These are phyloP conservation scores for Sinosuthora webbiana DNA, from an alignment of 2,113 vertebrate genomes.

Conservation along the genomic window DNA sequence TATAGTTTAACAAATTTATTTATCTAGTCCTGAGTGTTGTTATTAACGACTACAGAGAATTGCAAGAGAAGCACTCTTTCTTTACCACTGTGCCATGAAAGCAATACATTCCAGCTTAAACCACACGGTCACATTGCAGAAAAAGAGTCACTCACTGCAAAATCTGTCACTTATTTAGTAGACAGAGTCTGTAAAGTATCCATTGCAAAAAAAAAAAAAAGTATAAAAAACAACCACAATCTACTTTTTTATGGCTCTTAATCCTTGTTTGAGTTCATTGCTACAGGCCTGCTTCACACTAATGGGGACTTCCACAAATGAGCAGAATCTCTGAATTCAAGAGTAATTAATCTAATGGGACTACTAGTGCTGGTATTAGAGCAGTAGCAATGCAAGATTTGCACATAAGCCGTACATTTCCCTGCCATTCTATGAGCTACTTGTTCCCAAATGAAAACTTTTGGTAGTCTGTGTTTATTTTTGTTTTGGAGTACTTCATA, in stretches of 20 bases:
- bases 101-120: neutral
- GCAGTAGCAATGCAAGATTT: neutral
- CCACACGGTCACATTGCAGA: neutral
- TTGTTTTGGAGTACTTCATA: neutral
- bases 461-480: neutral
- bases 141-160: neutral
- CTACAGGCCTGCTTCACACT: neutral
- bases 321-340: neutral
- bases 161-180: neutral
- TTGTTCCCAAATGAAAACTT: neutral
- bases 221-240: neutral
- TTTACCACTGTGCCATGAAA: neutral
- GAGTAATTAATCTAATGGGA: conserved; percentile 24
- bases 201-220: neutral
- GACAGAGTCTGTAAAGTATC: neutral
- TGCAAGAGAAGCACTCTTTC: neutral
- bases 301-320: neutral
- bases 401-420: neutral
- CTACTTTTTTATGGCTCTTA: neutral
- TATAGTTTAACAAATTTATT: neutral
- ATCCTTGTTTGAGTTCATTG: neutral
- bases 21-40: neutral
- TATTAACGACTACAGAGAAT: neutral
- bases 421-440: neutral
- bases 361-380: neutral